Evolutionary conservation across 2,113 vertebrate genomes (phyloP), one percentile per base, ranked within the genome.

Genomic region (Crotalus tigris): DNA sequence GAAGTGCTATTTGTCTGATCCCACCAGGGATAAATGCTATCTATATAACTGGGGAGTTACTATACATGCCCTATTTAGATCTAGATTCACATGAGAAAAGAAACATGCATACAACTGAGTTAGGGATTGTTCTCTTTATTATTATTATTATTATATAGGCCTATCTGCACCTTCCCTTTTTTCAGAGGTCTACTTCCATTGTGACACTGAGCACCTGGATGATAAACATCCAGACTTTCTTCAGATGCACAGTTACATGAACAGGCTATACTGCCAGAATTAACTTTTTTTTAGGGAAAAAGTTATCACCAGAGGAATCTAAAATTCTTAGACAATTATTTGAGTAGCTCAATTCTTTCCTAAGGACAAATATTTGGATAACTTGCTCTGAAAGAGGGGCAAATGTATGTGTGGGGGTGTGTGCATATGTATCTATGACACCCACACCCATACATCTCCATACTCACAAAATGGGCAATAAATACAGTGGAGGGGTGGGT

Each of bases 101-200:
- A 57, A 88, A 61, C 86, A 93, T 93, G 54, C 54, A 93, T 46
- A 93, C 75, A 59, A 17, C 15, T 59, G 92, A 75, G 13, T n/a
- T 81, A 46, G 24, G 53, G 33, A 26, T 6, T 89, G 69, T 44
- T 86, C 61, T 92, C 89, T 21, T 53, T 89, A 51, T 29, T 90
- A 1, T 53, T 26, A 86, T 55, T 55, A 55, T 13, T 69, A 81
- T 44, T 44, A 59, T n/a, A 86, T 33, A 90, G n/a, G 11, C 21
- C 69, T 93, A 57, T 12, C 15, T 93, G 75, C 4, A 90, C 26
- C 23, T 87, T 33, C 39, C 24, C 46, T 87, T 49, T 26, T 21
- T 19, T 58, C 88, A 54, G 46, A 93, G 46, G 29, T 61, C 4
- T 51, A 90, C 53, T 44, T 64, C 57, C 49, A 87, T 29, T 61